phyloP scores from a whole-genome alignment of 2,113 vertebrate genomes.

The Xiphophorus hellerii region DNA sequence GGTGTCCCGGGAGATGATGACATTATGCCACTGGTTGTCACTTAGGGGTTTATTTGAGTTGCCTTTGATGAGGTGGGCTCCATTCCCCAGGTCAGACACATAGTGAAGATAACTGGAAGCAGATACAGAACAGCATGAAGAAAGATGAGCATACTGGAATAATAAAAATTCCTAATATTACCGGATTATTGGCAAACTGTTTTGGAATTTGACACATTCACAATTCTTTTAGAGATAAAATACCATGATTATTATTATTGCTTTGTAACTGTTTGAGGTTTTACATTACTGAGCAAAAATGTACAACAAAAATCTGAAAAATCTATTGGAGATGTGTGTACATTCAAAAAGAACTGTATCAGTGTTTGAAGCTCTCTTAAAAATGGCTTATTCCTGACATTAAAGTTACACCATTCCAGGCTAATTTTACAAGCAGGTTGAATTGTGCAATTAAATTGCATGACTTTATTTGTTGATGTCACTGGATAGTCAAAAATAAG shows the following conservation, averaged over 20 bases:
- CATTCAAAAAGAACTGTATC: conserved; percentile 24
- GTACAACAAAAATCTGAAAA: conserved; percentile 7
- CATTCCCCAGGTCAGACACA: conserved; percentile 95
- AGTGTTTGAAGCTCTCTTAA: conserved; percentile 27
- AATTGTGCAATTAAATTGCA: conserved; percentile 52
- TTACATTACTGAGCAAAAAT: conserved; percentile 3
- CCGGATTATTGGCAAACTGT: too few species aligned
- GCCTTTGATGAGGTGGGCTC: conserved; percentile 96
- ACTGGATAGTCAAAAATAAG: conserved; percentile 28
- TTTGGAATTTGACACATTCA: neutral
- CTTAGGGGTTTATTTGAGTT: conserved; percentile 97
- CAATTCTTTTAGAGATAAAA: neutral
- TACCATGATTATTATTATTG: too few species aligned
- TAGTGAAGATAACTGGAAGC: conserved; percentile 91
- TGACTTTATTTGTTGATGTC: conserved; percentile 40
- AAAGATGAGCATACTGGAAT: neutral
- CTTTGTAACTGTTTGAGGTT: too few species aligned
- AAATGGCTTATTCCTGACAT: conserved; percentile 21
- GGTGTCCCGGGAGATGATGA: conserved; percentile 95
- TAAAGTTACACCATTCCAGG: conserved; percentile 1
- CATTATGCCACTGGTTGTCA: conserved; percentile 98
- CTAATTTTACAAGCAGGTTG: conserved; percentile 39
- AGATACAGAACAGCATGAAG: conserved; percentile 5
- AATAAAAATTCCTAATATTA: too few species aligned
- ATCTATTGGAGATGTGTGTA: neutral